These are phyloP conservation scores for Notolepis coatsorum DNA, from an alignment of 2,797 vertebrate species.

Conservation along the genomic window DNA sequence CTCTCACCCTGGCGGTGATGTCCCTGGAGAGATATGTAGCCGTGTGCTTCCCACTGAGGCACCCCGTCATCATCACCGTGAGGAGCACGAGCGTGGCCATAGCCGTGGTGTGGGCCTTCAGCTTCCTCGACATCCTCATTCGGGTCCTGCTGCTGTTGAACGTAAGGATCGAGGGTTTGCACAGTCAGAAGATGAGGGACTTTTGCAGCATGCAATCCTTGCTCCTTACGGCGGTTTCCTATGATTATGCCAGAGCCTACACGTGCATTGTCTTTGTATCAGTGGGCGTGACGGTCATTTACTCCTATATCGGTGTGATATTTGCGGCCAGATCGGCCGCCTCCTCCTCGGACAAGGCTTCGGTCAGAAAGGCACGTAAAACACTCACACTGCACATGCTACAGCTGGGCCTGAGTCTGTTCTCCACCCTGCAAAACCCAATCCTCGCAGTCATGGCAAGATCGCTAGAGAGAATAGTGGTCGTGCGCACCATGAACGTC, in stretches of 20 bases:
- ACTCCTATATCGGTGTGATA: slow-evolving; percentile 45
- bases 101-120: slow-evolving; percentile 37
- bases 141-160: too few species aligned
- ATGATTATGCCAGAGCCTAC: not conserved
- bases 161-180: too few species aligned
- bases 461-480: too few species aligned
- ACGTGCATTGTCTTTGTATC: slow-evolving; percentile 28
- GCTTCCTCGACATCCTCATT: too few species aligned
- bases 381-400: too few species aligned
- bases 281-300: slow-evolving; percentile 6
- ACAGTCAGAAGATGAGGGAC: slow-evolving; percentile 22
- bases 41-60: slow-evolving; percentile 61
- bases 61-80: slow-evolving; percentile 47
- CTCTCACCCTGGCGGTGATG: slow-evolving; percentile 65
- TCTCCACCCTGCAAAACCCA: too few species aligned
- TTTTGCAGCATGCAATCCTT: slow-evolving; percentile 22
- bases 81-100: slow-evolving; percentile 36
- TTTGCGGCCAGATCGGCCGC: slow-evolving; percentile 51
- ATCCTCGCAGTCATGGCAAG: too few species aligned
- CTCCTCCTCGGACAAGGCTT: too few species aligned
- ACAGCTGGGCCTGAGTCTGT: too few species aligned
- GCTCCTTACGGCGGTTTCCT: not conserved
- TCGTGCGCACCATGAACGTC: too few species aligned
- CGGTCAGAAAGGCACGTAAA: too few species aligned
- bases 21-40: slow-evolving; percentile 68